phyloP scores from a whole-genome alignment of 2,113 vertebrate genomes.

The Gymnorhina tibicen region DNA sequence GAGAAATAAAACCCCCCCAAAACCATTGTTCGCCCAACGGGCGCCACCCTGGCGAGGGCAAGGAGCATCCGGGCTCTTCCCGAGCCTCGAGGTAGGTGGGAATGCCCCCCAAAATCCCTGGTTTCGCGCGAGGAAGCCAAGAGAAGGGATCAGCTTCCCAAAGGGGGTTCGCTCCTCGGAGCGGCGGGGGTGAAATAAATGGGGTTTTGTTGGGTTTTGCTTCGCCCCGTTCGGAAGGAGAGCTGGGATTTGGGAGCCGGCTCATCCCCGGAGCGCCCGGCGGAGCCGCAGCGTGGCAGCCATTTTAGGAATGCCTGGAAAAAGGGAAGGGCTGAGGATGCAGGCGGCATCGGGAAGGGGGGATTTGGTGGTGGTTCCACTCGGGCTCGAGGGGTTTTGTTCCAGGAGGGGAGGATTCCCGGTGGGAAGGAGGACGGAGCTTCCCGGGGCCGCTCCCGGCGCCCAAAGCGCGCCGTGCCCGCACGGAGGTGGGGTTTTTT shows the following conservation, averaged over 20 bases:
- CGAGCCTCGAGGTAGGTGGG: not conserved
- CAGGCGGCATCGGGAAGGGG: not conserved
- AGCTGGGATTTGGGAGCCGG: not conserved
- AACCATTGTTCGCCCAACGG: not conserved
- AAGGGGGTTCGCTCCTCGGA: accelerated
- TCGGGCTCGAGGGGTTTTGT: not conserved
- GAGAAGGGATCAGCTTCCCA: accelerated
- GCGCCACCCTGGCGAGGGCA: not conserved
- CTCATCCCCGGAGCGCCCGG: not conserved
- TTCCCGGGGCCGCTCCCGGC: not conserved
- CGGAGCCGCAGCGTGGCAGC: not conserved
- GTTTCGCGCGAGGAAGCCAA: accelerated
- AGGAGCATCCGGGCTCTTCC: not conserved
- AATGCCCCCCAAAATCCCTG: accelerated
- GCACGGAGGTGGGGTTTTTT: accelerated
- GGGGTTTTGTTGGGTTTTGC: not conserved
- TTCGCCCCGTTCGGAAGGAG: accelerated
- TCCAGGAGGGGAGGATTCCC: not conserved
- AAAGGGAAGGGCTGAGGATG: not conserved
- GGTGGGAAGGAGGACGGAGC: not conserved
- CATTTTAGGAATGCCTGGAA: not conserved
- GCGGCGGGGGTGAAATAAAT: not conserved
- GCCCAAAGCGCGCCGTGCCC: accelerated
- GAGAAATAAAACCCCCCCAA: accelerated
- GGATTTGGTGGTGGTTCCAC: accelerated